Evolutionary conservation across 2,888 invertebrate species (phyloP).

Genomic region (Elysia crispata): DNA sequence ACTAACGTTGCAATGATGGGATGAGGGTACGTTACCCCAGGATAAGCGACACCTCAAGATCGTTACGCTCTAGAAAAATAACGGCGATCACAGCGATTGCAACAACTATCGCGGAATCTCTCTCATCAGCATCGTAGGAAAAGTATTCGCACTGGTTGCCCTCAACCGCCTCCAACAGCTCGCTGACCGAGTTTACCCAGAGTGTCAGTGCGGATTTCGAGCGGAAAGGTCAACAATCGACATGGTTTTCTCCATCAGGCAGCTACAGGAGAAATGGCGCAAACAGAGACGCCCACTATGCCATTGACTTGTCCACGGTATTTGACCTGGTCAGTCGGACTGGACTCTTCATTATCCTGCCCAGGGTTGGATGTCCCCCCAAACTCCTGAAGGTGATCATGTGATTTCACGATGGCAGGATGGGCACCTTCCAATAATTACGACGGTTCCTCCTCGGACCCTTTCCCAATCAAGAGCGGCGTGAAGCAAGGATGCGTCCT

Average conservation of each 20-base stretch:
- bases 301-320: conserved; percentile 25
- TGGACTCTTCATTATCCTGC: background rate
- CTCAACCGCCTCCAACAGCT: conserved; percentile 31
- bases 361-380: conserved; percentile 6
- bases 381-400: background rate
- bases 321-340: conserved; percentile 23
- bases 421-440: background rate
- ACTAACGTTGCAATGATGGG: conserved; percentile 35
- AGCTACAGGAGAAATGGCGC: conserved; percentile 43
- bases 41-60: conserved; percentile 53
- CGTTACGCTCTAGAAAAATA: conserved; percentile 54
- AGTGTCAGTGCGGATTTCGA: conserved; percentile 54
- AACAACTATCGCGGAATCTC: conserved; percentile 56
- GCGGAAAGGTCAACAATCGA: conserved; percentile 37
- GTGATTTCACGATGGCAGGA: background rate
- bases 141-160: conserved; percentile 15
- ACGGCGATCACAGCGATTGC: conserved; percentile 52
- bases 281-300: conserved; percentile 32
- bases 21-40: conserved; percentile 41
- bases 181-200: conserved; percentile 50
- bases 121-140: conserved; percentile 41
- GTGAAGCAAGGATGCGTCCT: background rate
- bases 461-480: background rate
- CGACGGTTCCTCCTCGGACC: background rate
- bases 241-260: conserved; percentile 47